Evolutionary conservation across 2,888 invertebrate genomes (phyloP).

Genomic region (Steromphala cineraria): DNA sequence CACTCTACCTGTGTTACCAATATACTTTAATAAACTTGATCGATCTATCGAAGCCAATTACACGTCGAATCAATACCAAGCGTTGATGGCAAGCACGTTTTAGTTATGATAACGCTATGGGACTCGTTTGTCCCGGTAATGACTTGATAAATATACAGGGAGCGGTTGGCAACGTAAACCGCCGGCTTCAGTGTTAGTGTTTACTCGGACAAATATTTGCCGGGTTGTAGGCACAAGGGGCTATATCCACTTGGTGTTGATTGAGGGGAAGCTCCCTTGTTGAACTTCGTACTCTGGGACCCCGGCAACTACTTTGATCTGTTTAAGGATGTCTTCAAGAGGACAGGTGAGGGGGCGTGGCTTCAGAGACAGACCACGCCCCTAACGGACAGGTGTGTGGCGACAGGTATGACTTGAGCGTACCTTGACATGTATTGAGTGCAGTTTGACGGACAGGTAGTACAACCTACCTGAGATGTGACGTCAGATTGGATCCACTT

Average conservation of each 20-base stretch:
- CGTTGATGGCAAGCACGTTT: constrained; percentile 11
- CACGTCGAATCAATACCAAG: background rate
- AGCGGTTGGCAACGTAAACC: constrained; percentile 20
- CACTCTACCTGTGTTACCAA: background rate
- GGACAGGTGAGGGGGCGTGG: constrained; percentile 10
- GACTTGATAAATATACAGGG: constrained; percentile 23
- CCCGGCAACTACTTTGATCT: constrained; percentile 11
- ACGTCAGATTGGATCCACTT: too few relatives aligned
- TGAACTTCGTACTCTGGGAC: constrained; percentile 7
- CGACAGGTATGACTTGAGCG: background rate
- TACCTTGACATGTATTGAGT: background rate
- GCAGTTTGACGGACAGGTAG: background rate
- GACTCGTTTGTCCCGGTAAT: constrained; percentile 20
- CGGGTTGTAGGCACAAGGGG: constrained; percentile 7
- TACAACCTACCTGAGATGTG: too few relatives aligned
- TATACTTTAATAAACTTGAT: background rate
- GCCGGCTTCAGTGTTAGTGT: background rate
- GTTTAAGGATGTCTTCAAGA: background rate
- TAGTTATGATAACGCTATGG: background rate
- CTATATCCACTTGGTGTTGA: constrained; percentile 16
- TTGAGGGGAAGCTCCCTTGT: background rate
- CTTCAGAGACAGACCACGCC: background rate
- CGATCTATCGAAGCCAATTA: constrained; percentile 24
- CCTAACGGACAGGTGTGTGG: background rate
- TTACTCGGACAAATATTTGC: constrained; percentile 25